Evolutionary conservation across 2,888 invertebrate species (phyloP).

Genomic region (Caenorhabditis sp.): DNA sequence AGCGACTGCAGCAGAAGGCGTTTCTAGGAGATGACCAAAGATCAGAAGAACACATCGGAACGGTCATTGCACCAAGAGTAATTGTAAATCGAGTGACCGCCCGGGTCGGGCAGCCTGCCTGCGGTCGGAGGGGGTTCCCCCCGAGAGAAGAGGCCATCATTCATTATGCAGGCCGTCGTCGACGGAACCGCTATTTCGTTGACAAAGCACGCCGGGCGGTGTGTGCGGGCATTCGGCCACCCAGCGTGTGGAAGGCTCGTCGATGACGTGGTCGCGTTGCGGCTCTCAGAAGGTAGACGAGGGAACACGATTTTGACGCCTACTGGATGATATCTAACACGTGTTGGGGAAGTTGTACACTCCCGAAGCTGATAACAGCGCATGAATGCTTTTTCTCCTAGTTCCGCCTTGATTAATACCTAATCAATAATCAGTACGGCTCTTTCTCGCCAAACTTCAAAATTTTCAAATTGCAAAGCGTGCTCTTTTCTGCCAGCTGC

Average conservation of each 20-base stretch:
- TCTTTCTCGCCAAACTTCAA: neutral
- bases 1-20: too few species aligned
- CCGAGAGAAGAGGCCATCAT: constrained; percentile 34
- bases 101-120: constrained; percentile 6
- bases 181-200: constrained; percentile 56
- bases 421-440: neutral
- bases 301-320: neutral
- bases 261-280: constrained; percentile 7
- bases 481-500: constrained; percentile 14
- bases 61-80: constrained; percentile 30
- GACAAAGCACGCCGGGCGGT: constrained; percentile 43
- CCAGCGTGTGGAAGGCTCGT: constrained; percentile 15
- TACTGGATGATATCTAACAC: too few species aligned
- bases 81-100: constrained; percentile 39
- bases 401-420: constrained; percentile 28
- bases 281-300: neutral
- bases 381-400: constrained; percentile 9
- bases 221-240: constrained; percentile 16
- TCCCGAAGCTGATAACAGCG: constrained; percentile 13
- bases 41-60: constrained; percentile 38
- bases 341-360: too few species aligned
- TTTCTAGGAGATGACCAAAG: constrained; percentile 38
- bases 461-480: neutral
- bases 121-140: constrained; percentile 26
- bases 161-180: constrained; percentile 52